Evolutionary conservation across 2,888 invertebrate species (phyloP).

Genomic region (Eurois occulta): DNA sequence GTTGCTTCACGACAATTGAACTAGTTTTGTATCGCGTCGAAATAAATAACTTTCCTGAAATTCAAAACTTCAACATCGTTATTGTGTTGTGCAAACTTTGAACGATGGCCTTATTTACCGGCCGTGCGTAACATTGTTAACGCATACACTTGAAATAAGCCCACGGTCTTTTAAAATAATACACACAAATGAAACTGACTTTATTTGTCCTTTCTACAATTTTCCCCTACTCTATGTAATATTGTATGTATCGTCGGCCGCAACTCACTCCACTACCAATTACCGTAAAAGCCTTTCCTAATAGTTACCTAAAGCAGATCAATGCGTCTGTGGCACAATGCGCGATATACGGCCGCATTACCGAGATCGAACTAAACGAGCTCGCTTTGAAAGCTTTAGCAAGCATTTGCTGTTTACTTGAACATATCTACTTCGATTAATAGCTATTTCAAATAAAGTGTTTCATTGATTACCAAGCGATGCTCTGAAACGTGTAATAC

Average conservation of each 20-base stretch:
- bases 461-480: background rate
- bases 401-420: slow-evolving; percentile 16
- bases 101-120: background rate
- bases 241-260: slow-evolving; percentile 15
- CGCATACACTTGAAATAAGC: background rate
- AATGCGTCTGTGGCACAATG: slow-evolving; percentile 40
- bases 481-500: background rate
- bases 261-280: slow-evolving; percentile 66
- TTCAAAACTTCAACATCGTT: too few species aligned
- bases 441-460: slow-evolving; percentile 22
- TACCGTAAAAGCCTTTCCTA: slow-evolving; percentile 71
- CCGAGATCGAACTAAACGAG: slow-evolving; percentile 33
- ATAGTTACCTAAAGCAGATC: slow-evolving; percentile 58
- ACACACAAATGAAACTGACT: background rate
- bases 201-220: slow-evolving; percentile 4
- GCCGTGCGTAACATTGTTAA: background rate
- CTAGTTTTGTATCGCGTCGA: background rate
- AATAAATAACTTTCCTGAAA: background rate
- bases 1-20: background rate
- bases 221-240: slow-evolving; percentile 15
- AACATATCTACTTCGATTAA: slow-evolving; percentile 32
- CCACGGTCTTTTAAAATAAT: background rate
- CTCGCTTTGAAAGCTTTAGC: slow-evolving; percentile 16
- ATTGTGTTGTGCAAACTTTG: background rate
- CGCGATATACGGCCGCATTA: slow-evolving; percentile 52